A percentile compares a stretch with the other conserved stretches of the same genome.
Conservation (phyloP, 2,888 invertebrate species). For the Apotomis betuletana region DNA sequence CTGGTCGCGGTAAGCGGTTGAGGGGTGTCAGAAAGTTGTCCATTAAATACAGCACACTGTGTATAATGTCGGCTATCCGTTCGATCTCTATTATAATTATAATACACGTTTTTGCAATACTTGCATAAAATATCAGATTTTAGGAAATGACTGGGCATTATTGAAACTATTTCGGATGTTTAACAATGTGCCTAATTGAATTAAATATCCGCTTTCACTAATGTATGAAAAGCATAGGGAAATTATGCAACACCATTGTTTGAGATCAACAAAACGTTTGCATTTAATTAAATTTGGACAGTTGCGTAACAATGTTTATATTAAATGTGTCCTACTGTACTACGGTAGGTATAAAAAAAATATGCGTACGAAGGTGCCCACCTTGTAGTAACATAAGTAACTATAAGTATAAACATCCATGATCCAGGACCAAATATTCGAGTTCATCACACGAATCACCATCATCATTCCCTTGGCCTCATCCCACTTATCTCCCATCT, state of each 20-base stretch:
- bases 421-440: too few relatives aligned
- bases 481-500: too few relatives aligned
- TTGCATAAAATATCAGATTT: constrained; percentile 7
- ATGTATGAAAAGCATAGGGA: constrained; percentile 3
- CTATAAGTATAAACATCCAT: too few relatives aligned
- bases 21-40: too few relatives aligned
- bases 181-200: constrained; percentile 3
- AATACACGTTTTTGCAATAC: neutral
- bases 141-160: constrained; percentile 12
- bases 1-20: too few relatives aligned
- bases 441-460: too few relatives aligned
- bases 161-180: constrained; percentile 12
- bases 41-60: neutral
- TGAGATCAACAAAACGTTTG: constrained; percentile 6
- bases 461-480: too few relatives aligned
- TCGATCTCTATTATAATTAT: too few relatives aligned
- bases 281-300: constrained; percentile 27
- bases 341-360: too few relatives aligned
- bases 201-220: constrained; percentile 15
- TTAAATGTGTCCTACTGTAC: too few relatives aligned
- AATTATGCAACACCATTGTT: constrained; percentile 22
- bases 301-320: neutral
- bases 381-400: too few relatives aligned
- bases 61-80: neutral
- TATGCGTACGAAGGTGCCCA: too few relatives aligned